Percentiles rank a stretch among this genome's conserved stretches.
Conservation (phyloP, 2,797 vertebrate species). For the Aldrovandia affinis region DNA sequence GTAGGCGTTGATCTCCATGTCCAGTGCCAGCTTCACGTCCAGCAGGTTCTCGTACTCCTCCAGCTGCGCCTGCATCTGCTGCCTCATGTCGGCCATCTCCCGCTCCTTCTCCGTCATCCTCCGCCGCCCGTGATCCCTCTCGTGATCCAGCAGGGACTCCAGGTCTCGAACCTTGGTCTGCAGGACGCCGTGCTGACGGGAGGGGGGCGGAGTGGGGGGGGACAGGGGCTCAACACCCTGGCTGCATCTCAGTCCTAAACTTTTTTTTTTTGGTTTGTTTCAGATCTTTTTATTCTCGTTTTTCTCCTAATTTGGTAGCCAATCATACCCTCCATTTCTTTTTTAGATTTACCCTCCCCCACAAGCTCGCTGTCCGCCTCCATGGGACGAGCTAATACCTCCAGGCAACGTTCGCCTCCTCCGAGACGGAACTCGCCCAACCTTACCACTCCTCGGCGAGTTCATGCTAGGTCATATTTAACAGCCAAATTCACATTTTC, state of each 20-base stretch:
- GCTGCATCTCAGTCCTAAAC: background rate
- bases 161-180: conserved; percentile 71
- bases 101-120: conserved; percentile 75
- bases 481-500: background rate
- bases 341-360: no score
- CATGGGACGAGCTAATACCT: no score
- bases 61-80: conserved; percentile 72
- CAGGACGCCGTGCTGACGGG: conserved; percentile 69
- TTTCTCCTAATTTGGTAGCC: no score
- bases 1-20: conserved; percentile 86
- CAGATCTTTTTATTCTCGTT: no score
- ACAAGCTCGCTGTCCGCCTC: no score
- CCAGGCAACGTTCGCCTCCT: no score
- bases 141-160: conserved; percentile 71
- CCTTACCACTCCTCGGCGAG: no score
- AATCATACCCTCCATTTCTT: no score
- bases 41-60: conserved; percentile 82
- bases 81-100: conserved; percentile 69
- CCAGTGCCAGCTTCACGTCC: conserved; percentile 82
- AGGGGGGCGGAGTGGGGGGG: no score
- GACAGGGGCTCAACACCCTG: background rate
- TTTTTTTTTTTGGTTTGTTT: no score
- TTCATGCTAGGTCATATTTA: no score
- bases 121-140: conserved; percentile 67
- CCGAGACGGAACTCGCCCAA: no score